Conservation (phyloP, 2,113 vertebrate genomes). For the Psettodes erumei region DNA sequence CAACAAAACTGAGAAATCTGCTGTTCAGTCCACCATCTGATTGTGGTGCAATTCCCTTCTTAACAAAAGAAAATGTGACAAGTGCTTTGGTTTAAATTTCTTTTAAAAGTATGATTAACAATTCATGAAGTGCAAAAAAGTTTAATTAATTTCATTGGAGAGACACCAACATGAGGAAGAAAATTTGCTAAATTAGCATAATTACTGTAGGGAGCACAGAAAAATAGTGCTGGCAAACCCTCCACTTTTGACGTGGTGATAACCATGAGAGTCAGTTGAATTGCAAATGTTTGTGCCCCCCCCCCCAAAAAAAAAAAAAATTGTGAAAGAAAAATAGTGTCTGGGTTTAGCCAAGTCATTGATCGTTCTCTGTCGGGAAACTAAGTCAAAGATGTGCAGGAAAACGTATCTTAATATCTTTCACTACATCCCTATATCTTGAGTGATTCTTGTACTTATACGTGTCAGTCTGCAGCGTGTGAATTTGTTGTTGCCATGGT, state of each 20-base stretch:
- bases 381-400: slow-evolving; percentile 16
- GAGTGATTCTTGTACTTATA: slow-evolving; percentile 31
- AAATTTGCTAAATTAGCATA: slow-evolving; percentile 25
- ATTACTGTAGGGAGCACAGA: slow-evolving; percentile 16
- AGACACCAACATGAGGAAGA: neutral
- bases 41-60: neutral
- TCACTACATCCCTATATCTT: slow-evolving; percentile 13
- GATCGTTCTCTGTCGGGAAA: slow-evolving; percentile 1
- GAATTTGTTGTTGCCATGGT: slow-evolving; percentile 73
- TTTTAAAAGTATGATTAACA: neutral
- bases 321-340: neutral
- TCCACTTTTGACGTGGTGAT: neutral
- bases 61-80: neutral
- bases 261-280: slow-evolving; percentile 1
- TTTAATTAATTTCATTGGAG: neutral
- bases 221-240: slow-evolving; percentile 1
- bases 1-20: slow-evolving; percentile 12
- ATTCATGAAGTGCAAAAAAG: slow-evolving; percentile 11
- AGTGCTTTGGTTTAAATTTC: neutral
- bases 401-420: slow-evolving; percentile 5
- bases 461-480: slow-evolving; percentile 39
- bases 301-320: slow-evolving; percentile 4
- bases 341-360: slow-evolving; percentile 1
- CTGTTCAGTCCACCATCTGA: neutral
- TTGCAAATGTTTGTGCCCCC: neutral